Base-by-base conservation (phyloP, 2,797 vertebrate genomes). In the Okamejei kenojei region DNA sequence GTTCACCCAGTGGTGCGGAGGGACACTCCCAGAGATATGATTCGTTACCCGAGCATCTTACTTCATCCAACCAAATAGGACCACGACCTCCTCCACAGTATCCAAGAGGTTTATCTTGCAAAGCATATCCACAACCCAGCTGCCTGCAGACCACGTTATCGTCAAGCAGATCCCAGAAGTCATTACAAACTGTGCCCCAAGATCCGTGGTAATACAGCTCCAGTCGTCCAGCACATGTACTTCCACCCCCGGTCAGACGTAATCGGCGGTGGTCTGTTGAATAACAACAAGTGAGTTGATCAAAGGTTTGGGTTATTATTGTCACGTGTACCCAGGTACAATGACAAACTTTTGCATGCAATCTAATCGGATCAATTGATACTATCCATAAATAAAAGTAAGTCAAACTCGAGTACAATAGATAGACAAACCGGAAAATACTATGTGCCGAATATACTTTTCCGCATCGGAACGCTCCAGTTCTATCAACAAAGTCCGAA, bases 11-110 rank as follows among this genome's bases (percentile, higher is more conserved):
- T 32, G 7, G 15, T 35, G 86, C 15, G 23, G 86, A 90, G 0
- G 63, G n/a, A 11, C 86, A 90, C 4, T 90, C 32, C 86, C 86
- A 90, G 17, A 90, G 63, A 68, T 23, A 21, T 10, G 32, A 90
- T 68, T 90, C 63, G 15, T 90, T 90, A 2, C 86, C 63, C 8
- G 32, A 90, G 23, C 86, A 90, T 11, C n/a, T 90, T 17, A 90
- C 26, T 10, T 90, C 86, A 38, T 90, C 65, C 86, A 90, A 90
- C 86, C 86, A 90, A 38, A 90, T 0, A 68, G 63, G 86, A n/a
- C n/a, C 63, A 21, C n/a, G 71, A 32, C 17, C 29, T 21, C 7
- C 4, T 71, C 32, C 86, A 38, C 19, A 38, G 8, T 61, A 90
- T 4, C 23, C n/a, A 23, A 32, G 5, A 71, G 58, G 13, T 71